Evolutionary conservation across 2,113 vertebrate species (phyloP).

Genomic region (Trogon surrucura): DNA sequence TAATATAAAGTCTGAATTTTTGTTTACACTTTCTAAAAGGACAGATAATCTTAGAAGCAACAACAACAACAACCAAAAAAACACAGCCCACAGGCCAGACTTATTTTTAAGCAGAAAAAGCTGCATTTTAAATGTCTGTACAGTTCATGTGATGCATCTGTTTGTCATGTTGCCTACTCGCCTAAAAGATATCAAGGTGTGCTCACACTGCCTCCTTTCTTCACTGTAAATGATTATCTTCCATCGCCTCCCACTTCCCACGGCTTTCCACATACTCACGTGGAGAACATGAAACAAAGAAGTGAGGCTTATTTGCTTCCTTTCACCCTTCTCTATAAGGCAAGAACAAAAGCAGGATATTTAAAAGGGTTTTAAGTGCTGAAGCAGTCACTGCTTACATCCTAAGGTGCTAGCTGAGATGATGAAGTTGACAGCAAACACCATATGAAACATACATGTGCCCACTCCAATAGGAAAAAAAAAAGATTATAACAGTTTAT

Average conservation of each 20-base stretch:
- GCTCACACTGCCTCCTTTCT: not conserved
- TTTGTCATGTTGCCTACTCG: not conserved
- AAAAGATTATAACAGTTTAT: constrained; percentile 52
- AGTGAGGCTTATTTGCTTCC: not conserved
- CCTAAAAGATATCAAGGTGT: not conserved
- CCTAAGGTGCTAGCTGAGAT: constrained; percentile 47
- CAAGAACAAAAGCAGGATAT: constrained; percentile 20
- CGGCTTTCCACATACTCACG: not conserved
- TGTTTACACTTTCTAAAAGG: not conserved
- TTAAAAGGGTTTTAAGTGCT: not conserved
- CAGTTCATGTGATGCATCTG: not conserved
- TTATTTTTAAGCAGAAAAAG: not conserved
- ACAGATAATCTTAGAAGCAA: not conserved
- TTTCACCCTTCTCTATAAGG: not conserved
- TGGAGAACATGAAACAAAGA: not conserved
- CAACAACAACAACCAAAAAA: too few relatives aligned
- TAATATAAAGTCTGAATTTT: not conserved
- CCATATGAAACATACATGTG: constrained; percentile 61
- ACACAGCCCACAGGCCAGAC: not conserved
- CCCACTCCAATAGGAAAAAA: constrained; percentile 8
- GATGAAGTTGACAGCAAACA: constrained; percentile 61
- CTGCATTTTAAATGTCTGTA: not conserved
- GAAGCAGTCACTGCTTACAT: constrained; percentile 51
- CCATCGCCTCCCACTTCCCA: not conserved
- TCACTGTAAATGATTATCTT: not conserved